Base-by-base conservation (phyloP, 2,113 vertebrate species). In the Xiphophorus couchianus region DNA sequence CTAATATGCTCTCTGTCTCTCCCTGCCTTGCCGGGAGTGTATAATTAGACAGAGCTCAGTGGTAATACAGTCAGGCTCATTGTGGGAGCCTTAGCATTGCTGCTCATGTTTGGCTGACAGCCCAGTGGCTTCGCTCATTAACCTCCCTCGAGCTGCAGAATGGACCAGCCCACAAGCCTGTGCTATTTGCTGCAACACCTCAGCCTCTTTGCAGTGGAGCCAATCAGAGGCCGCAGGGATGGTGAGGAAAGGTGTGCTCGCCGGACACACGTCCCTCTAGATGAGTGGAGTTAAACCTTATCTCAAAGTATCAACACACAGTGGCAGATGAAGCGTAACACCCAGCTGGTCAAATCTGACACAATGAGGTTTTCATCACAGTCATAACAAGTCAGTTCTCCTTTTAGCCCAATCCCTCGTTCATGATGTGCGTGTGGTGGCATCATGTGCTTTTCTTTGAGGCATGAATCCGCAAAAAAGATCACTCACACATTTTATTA, bases 21-120 rank as follows among this genome's bases (percentile, higher is more conserved):
- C 88, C 76, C 85, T 85, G 78, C 62, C 88, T 93, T 85, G 80
- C 82, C 77, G 79, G 89, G 88, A 88, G 93, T 92, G 88, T 94
- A 94, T 95, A 94, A 94, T 94, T 94, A 93, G 92, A 91, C 89
- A 84, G 88, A 90, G 92, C 92, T 93, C 92, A 89, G 92, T 91
- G 88, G 91, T 94, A 92, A 93, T 93, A 92, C 85, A 91, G 88
- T 91, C 92, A 93, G 91, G 89, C 88, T 92, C 90, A 93, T 93
- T 92, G 93, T 93, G 79, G 89, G 79, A 93, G 91, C 86, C 81
- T 91, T 88, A 86, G 91, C 86, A 75, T 88, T 86, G 89, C 90
- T 86, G 88, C 91, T 93, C 88, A 87, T 91, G 92, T 91, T 92
- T 94, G 94, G 94, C 94, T 85, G 85, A 86, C 84, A 82, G 93